Evolutionary conservation across 2,888 invertebrate genomes (phyloP).

Genomic region (Harpagoxenus sublaevis): DNA sequence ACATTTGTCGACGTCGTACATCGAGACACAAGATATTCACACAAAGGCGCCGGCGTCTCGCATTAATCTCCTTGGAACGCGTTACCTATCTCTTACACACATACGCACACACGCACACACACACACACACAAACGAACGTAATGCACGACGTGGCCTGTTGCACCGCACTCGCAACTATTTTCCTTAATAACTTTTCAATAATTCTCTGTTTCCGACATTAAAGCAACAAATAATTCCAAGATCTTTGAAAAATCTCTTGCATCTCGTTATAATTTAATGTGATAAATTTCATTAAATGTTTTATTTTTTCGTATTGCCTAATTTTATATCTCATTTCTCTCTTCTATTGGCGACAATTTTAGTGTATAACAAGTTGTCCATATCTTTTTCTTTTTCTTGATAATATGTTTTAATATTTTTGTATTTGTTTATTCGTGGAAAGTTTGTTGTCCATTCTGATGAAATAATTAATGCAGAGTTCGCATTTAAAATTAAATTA

Average conservation of each 20-base stretch:
- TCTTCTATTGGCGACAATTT: not conserved
- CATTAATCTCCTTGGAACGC: slow-evolving; percentile 30
- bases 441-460: not conserved
- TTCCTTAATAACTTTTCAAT: not conserved
- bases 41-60: slow-evolving; percentile 52
- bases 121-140: not conserved
- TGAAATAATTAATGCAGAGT: slow-evolving; percentile 33
- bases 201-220: not conserved
- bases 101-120: not conserved
- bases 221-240: not conserved
- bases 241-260: not conserved
- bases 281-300: not conserved
- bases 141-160: slow-evolving; percentile 1
- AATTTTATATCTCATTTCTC: not conserved
- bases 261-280: not conserved
- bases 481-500: slow-evolving; percentile 16
- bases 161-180: not conserved
- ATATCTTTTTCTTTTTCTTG: not conserved
- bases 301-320: not conserved
- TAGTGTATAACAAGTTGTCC: not conserved
- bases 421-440: not conserved
- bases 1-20: slow-evolving; percentile 76
- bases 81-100: not conserved
- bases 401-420: not conserved
- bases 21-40: slow-evolving; percentile 57